Percentiles rank a stretch among this genome's conserved stretches.
Conservation (phyloP, 2,888 invertebrate species). For the Branchipolynoe longqiensis region DNA sequence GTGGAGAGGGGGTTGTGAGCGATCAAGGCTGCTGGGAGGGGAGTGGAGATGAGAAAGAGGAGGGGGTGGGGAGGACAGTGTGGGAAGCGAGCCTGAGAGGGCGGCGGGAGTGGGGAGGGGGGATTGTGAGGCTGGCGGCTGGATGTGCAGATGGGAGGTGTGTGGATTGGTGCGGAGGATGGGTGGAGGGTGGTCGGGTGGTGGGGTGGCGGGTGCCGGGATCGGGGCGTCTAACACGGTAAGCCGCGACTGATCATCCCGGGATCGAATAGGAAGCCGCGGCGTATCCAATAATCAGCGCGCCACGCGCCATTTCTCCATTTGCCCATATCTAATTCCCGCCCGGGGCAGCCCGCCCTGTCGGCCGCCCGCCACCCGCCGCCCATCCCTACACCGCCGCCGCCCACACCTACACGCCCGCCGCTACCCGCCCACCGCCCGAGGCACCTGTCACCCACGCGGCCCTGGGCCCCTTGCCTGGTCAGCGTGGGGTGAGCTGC, state of each 20-base stretch:
- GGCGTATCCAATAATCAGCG: slow-evolving; percentile 43
- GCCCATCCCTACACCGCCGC: not conserved
- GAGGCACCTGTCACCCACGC: slow-evolving; percentile 2
- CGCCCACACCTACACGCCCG: not conserved
- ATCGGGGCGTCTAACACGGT: slow-evolving; percentile 27
- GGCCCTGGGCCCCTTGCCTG: not conserved
- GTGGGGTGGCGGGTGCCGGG: not conserved
- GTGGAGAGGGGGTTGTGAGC: not conserved
- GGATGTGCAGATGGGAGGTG: not conserved
- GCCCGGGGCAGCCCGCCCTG: not conserved
- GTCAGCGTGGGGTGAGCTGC: not conserved
- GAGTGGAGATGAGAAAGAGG: not conserved
- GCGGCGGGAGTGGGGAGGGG: not conserved
- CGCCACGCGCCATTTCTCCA: slow-evolving; percentile 40
- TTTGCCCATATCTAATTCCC: slow-evolving; percentile 55
- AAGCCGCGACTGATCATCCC: slow-evolving; percentile 53
- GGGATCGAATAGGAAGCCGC: slow-evolving; percentile 51
- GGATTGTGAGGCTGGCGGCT: not conserved
- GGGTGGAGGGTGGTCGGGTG: slow-evolving; percentile 2
- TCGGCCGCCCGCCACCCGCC: not conserved
- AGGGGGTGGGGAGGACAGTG: not conserved
- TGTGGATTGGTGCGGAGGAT: not conserved
- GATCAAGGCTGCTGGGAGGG: not conserved
- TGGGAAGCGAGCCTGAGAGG: no score
- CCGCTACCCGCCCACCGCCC: not conserved